A percentile compares a stretch with the other conserved stretches of the same genome.
Conservation (phyloP, 2,797 vertebrate genomes). For the Rhadinocentrus ornatus region DNA sequence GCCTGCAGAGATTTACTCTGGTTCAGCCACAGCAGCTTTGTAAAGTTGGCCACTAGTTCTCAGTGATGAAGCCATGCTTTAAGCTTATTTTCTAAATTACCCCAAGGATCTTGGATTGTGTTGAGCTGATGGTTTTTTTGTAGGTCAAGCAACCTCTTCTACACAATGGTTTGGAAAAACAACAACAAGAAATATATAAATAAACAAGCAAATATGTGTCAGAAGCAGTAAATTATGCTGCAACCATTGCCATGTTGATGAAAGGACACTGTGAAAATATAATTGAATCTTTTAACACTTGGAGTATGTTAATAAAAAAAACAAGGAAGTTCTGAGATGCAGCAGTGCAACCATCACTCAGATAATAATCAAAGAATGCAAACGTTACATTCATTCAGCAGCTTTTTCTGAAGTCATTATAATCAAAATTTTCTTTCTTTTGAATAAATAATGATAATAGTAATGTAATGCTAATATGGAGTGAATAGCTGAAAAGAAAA, state of each 20-base stretch:
- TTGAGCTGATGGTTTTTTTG: neutral
- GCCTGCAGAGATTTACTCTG: conserved; percentile 6
- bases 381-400: too few relatives aligned
- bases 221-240: neutral
- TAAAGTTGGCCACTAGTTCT: neutral
- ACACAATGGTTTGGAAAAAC: neutral
- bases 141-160: neutral
- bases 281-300: neutral
- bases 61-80: neutral
- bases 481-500: neutral
- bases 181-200: too few relatives aligned
- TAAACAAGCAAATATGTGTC: neutral
- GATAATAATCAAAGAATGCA: neutral
- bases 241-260: neutral
- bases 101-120: neutral
- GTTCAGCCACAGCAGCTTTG: neutral
- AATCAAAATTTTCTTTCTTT: too few relatives aligned
- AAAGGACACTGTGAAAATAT: neutral
- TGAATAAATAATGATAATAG: too few relatives aligned
- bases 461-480: neutral
- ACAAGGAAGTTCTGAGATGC: neutral
- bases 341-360: too few relatives aligned
- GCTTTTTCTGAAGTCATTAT: too few relatives aligned
- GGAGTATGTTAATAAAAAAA: too few relatives aligned
- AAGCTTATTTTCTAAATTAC: neutral